A percentile compares a stretch with the other conserved stretches of the same genome.
These are phyloP conservation scores for Drosophila eohydei DNA, from an alignment of 2,888 invertebrate species.

Conservation along the genomic window DNA sequence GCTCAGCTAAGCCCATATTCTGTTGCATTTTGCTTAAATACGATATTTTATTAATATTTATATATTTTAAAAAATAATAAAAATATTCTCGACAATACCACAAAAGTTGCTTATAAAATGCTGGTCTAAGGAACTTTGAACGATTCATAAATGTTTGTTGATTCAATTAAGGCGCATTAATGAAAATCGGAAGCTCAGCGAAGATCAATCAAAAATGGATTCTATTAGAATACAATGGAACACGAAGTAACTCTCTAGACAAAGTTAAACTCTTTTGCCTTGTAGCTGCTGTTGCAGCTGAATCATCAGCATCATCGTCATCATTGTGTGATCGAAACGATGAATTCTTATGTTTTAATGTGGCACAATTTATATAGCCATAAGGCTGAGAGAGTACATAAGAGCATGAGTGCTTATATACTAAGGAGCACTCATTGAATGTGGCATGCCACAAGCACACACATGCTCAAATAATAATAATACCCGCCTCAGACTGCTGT, in stretches of 20 bases:
- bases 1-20: too few relatives aligned
- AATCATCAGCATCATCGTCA: constrained; percentile 57
- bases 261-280: constrained; percentile 20
- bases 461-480: constrained; percentile 61
- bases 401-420: constrained; percentile 16
- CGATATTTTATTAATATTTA: too few relatives aligned
- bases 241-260: constrained; percentile 13
- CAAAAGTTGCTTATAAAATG: neutral
- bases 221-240: constrained; percentile 17
- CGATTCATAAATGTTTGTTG: constrained; percentile 17
- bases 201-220: constrained; percentile 1
- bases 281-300: constrained; percentile 47
- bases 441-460: constrained; percentile 30
- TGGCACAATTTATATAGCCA: constrained; percentile 44
- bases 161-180: constrained; percentile 34
- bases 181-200: constrained; percentile 8
- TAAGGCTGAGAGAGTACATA: neutral
- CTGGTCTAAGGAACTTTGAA: constrained; percentile 8
- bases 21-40: too few relatives aligned
- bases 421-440: constrained; percentile 14
- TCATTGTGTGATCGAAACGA: constrained; percentile 67
- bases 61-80: too few relatives aligned
- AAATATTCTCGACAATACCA: too few relatives aligned
- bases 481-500: constrained; percentile 52
- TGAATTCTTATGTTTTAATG: constrained; percentile 62